Conservation (phyloP, 2,888 invertebrate species). For the Neoitamus cyanurus region DNA sequence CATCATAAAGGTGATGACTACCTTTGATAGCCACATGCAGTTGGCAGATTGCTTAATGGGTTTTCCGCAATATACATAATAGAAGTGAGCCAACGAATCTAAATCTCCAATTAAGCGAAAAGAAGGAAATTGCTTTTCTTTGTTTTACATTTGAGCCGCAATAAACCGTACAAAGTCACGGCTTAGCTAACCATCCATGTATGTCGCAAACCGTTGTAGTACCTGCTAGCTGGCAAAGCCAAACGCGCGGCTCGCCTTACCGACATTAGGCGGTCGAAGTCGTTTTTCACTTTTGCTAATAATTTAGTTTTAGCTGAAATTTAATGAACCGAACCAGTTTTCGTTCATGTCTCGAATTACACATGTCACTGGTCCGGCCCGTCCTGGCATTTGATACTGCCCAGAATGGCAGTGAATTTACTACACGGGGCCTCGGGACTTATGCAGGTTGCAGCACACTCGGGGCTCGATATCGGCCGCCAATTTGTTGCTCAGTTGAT, state of each 20-base stretch:
- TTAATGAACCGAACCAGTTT: slow-evolving; percentile 42
- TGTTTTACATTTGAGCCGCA: neutral
- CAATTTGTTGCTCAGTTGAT: neutral
- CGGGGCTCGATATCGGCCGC: neutral
- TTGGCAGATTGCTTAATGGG: neutral
- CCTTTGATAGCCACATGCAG: neutral
- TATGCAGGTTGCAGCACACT: neutral
- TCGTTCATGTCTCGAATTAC: slow-evolving; percentile 17
- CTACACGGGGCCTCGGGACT: neutral
- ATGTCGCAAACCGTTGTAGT: neutral
- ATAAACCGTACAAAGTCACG: neutral
- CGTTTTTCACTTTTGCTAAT: neutral
- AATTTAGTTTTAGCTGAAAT: slow-evolving; percentile 12
- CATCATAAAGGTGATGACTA: too few relatives aligned
- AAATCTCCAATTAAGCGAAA: neutral
- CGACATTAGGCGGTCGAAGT: neutral
- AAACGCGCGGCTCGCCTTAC: neutral
- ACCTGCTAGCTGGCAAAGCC: neutral
- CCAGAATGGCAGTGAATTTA: neutral
- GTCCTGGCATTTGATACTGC: neutral
- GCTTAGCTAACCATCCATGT: neutral
- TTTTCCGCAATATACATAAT: neutral
- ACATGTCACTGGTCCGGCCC: slow-evolving; percentile 22
- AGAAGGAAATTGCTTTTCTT: neutral
- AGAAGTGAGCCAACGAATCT: neutral